phyloP scores from a whole-genome alignment of 2,888 invertebrate species.

The Hetaerina titia region DNA sequence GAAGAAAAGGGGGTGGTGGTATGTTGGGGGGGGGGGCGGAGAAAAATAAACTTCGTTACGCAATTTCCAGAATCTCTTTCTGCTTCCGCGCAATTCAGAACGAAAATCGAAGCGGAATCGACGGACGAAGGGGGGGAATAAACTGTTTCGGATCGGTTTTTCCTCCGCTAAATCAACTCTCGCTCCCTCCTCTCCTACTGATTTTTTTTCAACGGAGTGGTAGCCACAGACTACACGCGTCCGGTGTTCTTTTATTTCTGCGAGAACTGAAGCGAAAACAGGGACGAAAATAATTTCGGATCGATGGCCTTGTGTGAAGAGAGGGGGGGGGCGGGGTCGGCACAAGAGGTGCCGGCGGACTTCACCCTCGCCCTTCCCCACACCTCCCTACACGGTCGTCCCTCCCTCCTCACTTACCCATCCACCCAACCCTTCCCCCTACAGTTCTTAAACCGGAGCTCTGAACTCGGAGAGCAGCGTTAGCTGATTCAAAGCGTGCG shows the following conservation, averaged over 20 bases:
- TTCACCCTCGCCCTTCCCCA: background rate
- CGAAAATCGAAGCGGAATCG: slow-evolving; percentile 21
- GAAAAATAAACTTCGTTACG: background rate
- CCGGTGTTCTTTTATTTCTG: background rate
- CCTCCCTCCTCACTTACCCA: too few relatives aligned
- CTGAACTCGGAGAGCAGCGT: too few relatives aligned
- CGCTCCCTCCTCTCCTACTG: background rate
- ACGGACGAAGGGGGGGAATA: background rate
- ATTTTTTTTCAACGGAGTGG: background rate
- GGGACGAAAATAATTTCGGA: slow-evolving; percentile 7
- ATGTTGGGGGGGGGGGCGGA: background rate
- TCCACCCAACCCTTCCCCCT: too few relatives aligned
- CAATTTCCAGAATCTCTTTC: background rate
- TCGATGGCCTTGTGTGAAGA: background rate
- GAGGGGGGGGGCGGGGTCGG: background rate
- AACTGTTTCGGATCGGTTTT: background rate
- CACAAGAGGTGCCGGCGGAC: background rate
- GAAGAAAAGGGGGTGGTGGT: background rate
- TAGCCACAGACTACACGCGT: background rate
- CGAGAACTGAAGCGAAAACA: slow-evolving; percentile 30
- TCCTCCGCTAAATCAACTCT: background rate
- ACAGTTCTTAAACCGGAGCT: too few relatives aligned
- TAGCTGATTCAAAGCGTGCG: too few relatives aligned
- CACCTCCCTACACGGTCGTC: background rate
- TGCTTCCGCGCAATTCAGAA: background rate